phyloP scores from a whole-genome alignment of 2,888 invertebrate species.

The Tetragonisca angustula region DNA sequence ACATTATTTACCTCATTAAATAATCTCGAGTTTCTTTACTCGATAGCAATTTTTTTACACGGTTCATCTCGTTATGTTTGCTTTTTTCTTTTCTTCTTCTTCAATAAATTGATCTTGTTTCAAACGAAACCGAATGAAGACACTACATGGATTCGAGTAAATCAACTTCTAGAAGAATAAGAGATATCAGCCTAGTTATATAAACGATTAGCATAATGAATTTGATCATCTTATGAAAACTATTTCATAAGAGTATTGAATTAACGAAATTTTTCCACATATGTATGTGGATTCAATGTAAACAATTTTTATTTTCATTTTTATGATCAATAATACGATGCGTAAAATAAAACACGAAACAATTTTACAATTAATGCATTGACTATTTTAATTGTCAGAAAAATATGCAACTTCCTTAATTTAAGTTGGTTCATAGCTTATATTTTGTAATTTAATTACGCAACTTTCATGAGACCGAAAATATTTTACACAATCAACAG shows the following conservation, averaged over 20 bases:
- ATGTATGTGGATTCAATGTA: neutral
- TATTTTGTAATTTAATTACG: neutral
- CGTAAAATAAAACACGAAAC: neutral
- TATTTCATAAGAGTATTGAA: neutral
- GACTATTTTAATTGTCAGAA: neutral
- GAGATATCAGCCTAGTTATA: conserved; percentile 29
- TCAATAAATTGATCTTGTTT: neutral
- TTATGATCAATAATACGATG: neutral
- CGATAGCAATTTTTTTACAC: conserved; percentile 85
- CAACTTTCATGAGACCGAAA: neutral
- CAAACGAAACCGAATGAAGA: neutral
- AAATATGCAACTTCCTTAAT: neutral
- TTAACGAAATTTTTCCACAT: neutral
- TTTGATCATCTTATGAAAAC: conserved; percentile 12
- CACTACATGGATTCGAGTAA: neutral
- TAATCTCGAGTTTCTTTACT: conserved; percentile 94
- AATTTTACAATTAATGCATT: neutral
- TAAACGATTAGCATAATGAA: conserved; percentile 30
- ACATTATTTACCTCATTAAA: conserved; percentile 90
- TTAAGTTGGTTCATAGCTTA: neutral
- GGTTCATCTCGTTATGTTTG: conserved; percentile 76
- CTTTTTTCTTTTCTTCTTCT: neutral
- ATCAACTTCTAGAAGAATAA: conserved; percentile 10
- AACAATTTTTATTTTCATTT: neutral
- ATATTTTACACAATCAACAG: neutral